A percentile compares a stretch with the other conserved stretches of the same genome.
These are phyloP conservation scores for Anniella stebbinsi DNA, from an alignment of 2,797 vertebrate species.

Conservation along the genomic window DNA sequence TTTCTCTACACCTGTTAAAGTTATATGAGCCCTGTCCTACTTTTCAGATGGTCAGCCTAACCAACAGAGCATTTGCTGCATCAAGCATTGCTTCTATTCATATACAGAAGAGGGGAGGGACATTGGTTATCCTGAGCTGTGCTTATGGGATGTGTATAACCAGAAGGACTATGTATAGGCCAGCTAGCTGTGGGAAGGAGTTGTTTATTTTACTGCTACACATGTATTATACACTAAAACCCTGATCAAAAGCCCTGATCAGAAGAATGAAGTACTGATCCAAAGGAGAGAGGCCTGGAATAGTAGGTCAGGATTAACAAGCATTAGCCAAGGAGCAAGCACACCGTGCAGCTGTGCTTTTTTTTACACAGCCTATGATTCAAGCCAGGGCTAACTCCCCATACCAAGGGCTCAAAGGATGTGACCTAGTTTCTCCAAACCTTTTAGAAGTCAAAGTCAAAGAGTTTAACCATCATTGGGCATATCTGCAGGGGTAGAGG, in stretches of 20 bases:
- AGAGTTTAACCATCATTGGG: conserved; percentile 5
- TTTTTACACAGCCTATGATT: fast-evolving
- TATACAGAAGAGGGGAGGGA: background rate
- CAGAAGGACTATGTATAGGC: background rate
- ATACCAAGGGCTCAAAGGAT: conserved; percentile 38
- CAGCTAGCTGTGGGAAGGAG: background rate
- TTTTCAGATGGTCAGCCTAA: too few species aligned
- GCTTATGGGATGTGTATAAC: background rate
- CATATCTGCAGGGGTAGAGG: background rate
- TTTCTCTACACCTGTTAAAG: too few species aligned
- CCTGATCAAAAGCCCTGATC: background rate
- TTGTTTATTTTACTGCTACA: background rate
- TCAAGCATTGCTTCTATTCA: background rate
- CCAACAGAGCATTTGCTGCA: background rate
- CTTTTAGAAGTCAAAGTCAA: conserved; percentile 34
- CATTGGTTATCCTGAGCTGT: background rate
- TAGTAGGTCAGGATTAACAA: background rate
- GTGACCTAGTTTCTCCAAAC: conserved; percentile 53
- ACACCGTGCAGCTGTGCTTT: conserved; percentile 11
- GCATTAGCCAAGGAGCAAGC: conserved; percentile 26
- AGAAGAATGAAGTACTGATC: conserved; percentile 20
- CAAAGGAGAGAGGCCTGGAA: background rate
- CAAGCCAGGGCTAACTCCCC: conserved; percentile 2
- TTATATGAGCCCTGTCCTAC: too few species aligned
- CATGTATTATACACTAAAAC: background rate